phyloP scores from a whole-genome alignment of 53 echinoderm and acorn worm species.

The Apostichopus leukothele region DNA sequence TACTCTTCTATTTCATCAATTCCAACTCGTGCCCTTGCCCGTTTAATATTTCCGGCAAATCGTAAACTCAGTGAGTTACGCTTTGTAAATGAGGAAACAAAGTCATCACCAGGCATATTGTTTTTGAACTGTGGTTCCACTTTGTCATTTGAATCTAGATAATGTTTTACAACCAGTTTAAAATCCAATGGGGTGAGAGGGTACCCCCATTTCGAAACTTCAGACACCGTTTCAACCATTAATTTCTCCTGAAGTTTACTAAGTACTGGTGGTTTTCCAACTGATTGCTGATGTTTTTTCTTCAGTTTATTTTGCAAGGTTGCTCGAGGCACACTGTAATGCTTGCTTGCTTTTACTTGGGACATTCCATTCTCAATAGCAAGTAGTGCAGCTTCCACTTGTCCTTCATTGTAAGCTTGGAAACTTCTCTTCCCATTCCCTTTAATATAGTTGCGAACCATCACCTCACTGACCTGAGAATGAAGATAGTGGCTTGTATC shows the following conservation, averaged over 20 bases:
- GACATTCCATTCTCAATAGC: not conserved
- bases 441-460: constrained; percentile 4
- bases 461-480: not conserved
- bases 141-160: too few relatives aligned
- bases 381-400: constrained; percentile 15
- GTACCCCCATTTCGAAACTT: not conserved
- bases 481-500: too few relatives aligned
- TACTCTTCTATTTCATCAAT: not conserved
- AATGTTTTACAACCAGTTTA: not conserved
- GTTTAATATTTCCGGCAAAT: constrained; percentile 13
- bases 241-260: not conserved
- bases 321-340: not conserved
- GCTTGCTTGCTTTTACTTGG: not conserved
- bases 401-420: not conserved
- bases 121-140: too few relatives aligned
- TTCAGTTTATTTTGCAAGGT: constrained; percentile 18
- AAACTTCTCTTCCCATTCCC: not conserved
- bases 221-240: not conserved
- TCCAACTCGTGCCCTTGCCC: not conserved
- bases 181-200: not conserved
- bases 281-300: not conserved
- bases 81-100: too few relatives aligned
- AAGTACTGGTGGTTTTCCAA: not conserved
- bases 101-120: too few relatives aligned
- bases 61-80: too few relatives aligned